A percentile compares a stretch with the other conserved stretches of the same genome.
Conservation (phyloP, 2,888 invertebrate species). For the Seira musarum region DNA sequence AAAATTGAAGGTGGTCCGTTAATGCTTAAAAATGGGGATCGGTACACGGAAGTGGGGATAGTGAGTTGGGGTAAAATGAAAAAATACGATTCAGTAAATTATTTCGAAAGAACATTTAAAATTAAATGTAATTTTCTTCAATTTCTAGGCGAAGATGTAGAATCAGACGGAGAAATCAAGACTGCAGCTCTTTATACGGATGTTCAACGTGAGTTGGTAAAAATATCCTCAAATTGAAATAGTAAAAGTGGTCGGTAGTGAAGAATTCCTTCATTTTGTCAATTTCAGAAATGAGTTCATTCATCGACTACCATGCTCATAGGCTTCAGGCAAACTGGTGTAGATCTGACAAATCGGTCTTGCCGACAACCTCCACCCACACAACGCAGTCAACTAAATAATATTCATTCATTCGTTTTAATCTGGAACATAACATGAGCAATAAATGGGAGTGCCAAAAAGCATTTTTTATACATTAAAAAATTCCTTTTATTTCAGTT, state of each 20-base stretch:
- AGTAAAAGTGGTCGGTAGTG: background rate
- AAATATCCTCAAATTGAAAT: background rate
- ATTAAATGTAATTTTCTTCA: background rate
- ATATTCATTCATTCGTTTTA: too few species aligned
- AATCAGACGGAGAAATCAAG: background rate
- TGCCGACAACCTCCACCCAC: too few species aligned
- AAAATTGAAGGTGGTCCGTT: conserved; percentile 47
- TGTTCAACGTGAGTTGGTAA: conserved; percentile 25
- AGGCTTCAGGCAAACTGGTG: conserved; percentile 42
- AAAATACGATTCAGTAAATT: too few species aligned
- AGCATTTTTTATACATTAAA: too few species aligned
- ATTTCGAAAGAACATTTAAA: too few species aligned
- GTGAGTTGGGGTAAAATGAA: conserved; percentile 47
- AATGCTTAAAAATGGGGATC: conserved; percentile 17
- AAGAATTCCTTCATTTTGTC: background rate
- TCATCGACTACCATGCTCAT: conserved; percentile 37
- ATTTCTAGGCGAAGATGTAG: conserved; percentile 13
- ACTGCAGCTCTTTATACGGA: conserved; percentile 47
- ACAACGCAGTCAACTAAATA: too few species aligned
- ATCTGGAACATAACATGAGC: too few species aligned
- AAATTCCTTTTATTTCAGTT: too few species aligned
- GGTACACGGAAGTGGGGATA: conserved; percentile 34
- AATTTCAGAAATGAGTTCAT: conserved; percentile 28
- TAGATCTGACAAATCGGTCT: too few species aligned
- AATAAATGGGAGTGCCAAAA: too few species aligned